Conservation (phyloP, 2,797 vertebrate species). For the Zenarchopterus dispar region DNA sequence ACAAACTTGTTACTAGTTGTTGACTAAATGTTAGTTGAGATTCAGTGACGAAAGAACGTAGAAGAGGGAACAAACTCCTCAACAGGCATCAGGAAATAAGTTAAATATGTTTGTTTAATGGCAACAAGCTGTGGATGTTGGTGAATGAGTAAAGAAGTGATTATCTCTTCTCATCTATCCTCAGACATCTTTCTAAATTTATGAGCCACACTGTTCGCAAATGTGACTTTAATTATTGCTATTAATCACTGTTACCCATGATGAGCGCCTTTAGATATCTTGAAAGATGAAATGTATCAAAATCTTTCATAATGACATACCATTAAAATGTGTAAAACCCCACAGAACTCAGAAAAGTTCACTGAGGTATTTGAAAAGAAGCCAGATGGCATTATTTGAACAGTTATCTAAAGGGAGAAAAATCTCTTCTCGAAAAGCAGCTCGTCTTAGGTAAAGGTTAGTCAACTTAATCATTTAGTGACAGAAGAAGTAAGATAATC, state of each 20-base stretch:
- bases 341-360: background rate
- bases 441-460: constrained; percentile 33
- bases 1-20: constrained; percentile 68
- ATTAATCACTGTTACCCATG: constrained; percentile 50
- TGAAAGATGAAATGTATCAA: constrained; percentile 34
- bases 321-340: constrained; percentile 28
- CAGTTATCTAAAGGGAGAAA: constrained; percentile 3
- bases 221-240: constrained; percentile 40
- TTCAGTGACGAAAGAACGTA: constrained; percentile 49
- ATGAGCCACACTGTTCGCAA: constrained; percentile 40
- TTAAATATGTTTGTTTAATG: constrained; percentile 66
- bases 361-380: constrained; percentile 6
- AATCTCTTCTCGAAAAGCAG: constrained; percentile 10
- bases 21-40: constrained; percentile 72
- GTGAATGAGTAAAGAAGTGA: constrained; percentile 27
- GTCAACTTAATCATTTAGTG: constrained; percentile 15
- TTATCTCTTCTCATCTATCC: constrained; percentile 30
- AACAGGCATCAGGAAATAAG: constrained; percentile 56
- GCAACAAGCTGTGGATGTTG: constrained; percentile 62
- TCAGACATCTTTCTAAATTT: constrained; percentile 39
- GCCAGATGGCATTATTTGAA: constrained; percentile 25
- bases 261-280: constrained; percentile 10
- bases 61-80: constrained; percentile 56
- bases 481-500: constrained; percentile 35
- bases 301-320: constrained; percentile 23